A percentile compares a stretch with the other conserved stretches of the same genome.
phyloP scores from a whole-genome alignment of 2,113 vertebrate species.

The Macaca nemestrina region DNA sequence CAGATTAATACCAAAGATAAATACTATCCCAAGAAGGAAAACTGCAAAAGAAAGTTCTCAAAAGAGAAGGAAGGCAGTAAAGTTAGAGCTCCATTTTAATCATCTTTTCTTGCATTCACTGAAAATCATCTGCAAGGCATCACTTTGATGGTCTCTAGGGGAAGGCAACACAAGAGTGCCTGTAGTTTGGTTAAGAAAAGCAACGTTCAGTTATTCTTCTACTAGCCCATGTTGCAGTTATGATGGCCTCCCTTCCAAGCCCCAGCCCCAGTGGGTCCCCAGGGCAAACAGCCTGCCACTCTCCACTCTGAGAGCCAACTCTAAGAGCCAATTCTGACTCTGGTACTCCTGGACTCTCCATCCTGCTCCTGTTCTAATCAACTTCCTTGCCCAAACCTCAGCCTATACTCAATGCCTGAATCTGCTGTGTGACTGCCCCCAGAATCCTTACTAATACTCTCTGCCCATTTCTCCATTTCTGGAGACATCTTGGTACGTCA shows the following conservation, averaged over 20 bases:
- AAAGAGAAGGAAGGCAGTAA: not conserved
- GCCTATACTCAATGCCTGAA: not conserved
- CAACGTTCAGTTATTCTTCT: not conserved
- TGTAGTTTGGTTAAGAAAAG: not conserved
- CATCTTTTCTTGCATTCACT: not conserved
- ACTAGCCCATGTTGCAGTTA: not conserved
- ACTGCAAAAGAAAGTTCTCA: not conserved
- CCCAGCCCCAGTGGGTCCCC: not conserved
- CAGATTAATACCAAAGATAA: not conserved
- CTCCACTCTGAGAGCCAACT: not conserved
- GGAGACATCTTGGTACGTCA: not conserved
- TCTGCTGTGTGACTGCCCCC: not conserved
- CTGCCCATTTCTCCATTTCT: not conserved
- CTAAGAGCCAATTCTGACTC: not conserved
- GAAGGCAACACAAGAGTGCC: not conserved
- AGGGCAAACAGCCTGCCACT: not conserved
- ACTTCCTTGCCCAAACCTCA: not conserved
- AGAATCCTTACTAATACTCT: not conserved
- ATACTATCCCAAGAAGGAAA: not conserved
- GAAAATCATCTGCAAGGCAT: slow-evolving; percentile 3
- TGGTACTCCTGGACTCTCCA: not conserved
- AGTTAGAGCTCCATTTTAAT: not conserved
- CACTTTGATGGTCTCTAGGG: not conserved
- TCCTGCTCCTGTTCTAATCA: not conserved
- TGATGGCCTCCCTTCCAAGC: not conserved